Base-by-base conservation (phyloP, 23 tunicate genomes). In the Aplidium turbinatum region DNA sequence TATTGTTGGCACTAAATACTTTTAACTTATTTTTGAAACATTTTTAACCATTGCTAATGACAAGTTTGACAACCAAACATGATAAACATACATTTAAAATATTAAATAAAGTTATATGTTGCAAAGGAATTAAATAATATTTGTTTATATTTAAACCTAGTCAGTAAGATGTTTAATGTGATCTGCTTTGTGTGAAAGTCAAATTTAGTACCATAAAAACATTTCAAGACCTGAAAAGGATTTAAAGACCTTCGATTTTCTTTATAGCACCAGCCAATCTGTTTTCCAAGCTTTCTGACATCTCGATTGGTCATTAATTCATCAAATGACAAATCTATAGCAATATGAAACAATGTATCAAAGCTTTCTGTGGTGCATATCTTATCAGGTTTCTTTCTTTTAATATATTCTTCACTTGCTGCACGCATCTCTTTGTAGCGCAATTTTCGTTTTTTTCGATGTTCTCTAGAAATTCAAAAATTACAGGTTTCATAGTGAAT, bases 221-320 rank as follows among this genome's bases (percentile, higher is more conserved):
- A 5, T 53, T n/a, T n/a, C n/a, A n/a, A n/a, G n/a, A 91, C 97
- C 83, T 91, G 97, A 5, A 91, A 82, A 19, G 97, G 92, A 31
- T 53, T 31, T 1, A 26, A 4, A 22, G 84, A 79, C 57, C 97
- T 78, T 84, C 97, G 66, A 46, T 91, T 91, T 33, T 72, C 84
- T 55, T 91, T 77, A 58, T 91, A 91, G 74, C 91, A 84, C 97
- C 97, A 91, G 2, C 69, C 82, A 30, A 91, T 73, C 52, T 91
- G 97, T 54, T 81, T 81, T 48, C 80, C 82, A 28, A 91, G 73
- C 51, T 91, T 91, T 32, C 80, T 45, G 4, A 84, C 45, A 63
- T 91, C 97, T 45, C 47, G 65, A 47, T 84, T 91, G 11, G 65
- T 64, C 97, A 91, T 91, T 19, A 75, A 58, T 2, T 84, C 82